Conservation (phyloP, 2,797 vertebrate species). For the Chiroxiphia lanceolata region DNA sequence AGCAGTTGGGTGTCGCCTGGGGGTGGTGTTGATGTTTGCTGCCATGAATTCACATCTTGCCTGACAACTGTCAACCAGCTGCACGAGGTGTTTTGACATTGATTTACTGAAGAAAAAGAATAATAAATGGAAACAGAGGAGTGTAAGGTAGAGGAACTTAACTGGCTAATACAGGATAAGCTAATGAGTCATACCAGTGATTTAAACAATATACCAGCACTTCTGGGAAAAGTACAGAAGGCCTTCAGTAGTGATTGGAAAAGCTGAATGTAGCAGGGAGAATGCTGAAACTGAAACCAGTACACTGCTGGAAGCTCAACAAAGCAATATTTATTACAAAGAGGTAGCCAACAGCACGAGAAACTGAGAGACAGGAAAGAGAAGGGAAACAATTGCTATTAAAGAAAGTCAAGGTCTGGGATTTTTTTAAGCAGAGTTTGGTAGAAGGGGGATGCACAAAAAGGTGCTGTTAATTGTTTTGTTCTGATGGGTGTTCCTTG, state of each 20-base stretch:
- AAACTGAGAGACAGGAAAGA: too few species aligned
- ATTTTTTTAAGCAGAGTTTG: background rate
- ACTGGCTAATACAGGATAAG: constrained; percentile 9
- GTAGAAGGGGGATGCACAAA: background rate
- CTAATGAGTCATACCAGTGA: background rate
- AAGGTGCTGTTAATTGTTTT: background rate
- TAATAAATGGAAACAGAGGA: background rate
- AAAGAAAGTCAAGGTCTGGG: background rate
- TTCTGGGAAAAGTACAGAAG: background rate
- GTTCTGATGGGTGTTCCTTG: background rate
- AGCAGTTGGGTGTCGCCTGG: background rate
- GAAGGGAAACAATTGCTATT: background rate
- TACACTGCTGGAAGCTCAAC: too few species aligned
- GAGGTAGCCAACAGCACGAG: too few species aligned
- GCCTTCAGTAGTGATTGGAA: background rate
- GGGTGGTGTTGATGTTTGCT: background rate
- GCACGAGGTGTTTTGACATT: background rate
- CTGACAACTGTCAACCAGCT: background rate
- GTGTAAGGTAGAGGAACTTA: background rate
- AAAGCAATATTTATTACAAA: too few species aligned
- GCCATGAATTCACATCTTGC: background rate
- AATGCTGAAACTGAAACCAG: too few species aligned
- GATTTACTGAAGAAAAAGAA: background rate
- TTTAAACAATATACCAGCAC: constrained; percentile 2
- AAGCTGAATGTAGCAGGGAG: background rate